phyloP scores from a whole-genome alignment of 1,140 invertebrate species.

The Ooceraea biroi region DNA sequence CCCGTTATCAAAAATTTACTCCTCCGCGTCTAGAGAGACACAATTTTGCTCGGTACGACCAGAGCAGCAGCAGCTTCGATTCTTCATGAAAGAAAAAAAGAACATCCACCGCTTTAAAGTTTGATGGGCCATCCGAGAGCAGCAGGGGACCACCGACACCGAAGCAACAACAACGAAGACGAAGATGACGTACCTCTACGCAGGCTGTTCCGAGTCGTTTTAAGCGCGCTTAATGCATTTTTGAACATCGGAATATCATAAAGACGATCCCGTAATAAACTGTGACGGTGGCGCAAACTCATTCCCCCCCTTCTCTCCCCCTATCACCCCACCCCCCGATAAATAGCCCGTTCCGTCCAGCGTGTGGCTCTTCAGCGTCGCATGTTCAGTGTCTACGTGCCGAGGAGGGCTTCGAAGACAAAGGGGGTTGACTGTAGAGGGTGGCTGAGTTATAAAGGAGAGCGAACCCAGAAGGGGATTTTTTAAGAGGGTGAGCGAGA shows the following conservation, averaged over 20 bases:
- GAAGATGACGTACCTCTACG: conserved; percentile 38
- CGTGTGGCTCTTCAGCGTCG: conserved; percentile 16
- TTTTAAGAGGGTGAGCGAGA: conserved; percentile 66
- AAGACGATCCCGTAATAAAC: conserved; percentile 78
- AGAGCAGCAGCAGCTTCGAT: conserved; percentile 46
- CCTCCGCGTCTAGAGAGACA: conserved; percentile 6
- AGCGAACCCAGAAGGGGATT: conserved; percentile 69
- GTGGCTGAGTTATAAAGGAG: conserved; percentile 71
- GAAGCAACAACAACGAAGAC: conserved; percentile 30
- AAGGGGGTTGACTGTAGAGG: background rate
- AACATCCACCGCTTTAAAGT: conserved; percentile 75
- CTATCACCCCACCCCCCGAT: background rate
- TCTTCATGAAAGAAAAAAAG: conserved; percentile 64
- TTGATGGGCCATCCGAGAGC: conserved; percentile 72
- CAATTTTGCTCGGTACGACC: background rate
- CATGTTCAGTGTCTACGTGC: conserved; percentile 40
- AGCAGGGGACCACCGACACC: conserved; percentile 10
- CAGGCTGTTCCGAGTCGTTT: conserved; percentile 71
- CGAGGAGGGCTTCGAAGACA: conserved; percentile 31
- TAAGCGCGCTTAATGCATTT: conserved; percentile 79
- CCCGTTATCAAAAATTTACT: conserved; percentile 29
- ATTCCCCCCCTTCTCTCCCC: background rate
- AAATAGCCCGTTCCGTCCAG: conserved; percentile 7
- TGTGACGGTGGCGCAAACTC: conserved; percentile 39
- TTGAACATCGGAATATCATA: conserved; percentile 78